These are phyloP conservation scores for Tragelaphus oryx DNA, from an alignment of 2,797 vertebrate genomes.

Conservation along the genomic window DNA sequence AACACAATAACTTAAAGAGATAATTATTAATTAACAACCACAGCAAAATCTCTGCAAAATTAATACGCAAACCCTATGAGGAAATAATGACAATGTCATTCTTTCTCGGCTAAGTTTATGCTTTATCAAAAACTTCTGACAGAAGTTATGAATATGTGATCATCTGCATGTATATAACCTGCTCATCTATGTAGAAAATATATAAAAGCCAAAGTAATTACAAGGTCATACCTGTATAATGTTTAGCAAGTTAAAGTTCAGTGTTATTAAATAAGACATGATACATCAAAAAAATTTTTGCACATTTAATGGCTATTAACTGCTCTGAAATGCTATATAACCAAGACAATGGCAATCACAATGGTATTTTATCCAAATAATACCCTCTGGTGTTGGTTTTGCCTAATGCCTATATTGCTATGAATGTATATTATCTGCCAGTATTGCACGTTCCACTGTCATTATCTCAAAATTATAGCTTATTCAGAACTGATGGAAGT, in stretches of 20 bases:
- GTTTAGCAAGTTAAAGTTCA: slow-evolving; percentile 38
- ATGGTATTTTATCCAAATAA: slow-evolving; percentile 79
- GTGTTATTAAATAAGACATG: slow-evolving; percentile 39
- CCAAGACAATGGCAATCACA: slow-evolving; percentile 79
- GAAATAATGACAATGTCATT: slow-evolving; percentile 25
- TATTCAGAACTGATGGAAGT: slow-evolving; percentile 82
- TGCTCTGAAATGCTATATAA: slow-evolving; percentile 64
- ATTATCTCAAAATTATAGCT: slow-evolving; percentile 87
- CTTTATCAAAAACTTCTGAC: not conserved
- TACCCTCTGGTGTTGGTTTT: slow-evolving; percentile 77
- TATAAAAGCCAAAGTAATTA: slow-evolving; percentile 30
- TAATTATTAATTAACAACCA: not conserved
- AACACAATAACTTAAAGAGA: not conserved
- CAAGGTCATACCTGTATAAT: slow-evolving; percentile 35
- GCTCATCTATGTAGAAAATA: not conserved
- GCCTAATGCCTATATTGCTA: slow-evolving; percentile 83
- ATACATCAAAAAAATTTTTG: slow-evolving; percentile 65
- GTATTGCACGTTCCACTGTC: slow-evolving; percentile 77
- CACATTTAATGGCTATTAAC: slow-evolving; percentile 77
- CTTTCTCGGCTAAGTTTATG: not conserved
- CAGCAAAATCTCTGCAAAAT: not conserved
- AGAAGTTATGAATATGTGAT: not conserved
- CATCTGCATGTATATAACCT: not conserved
- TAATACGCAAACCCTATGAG: not conserved
- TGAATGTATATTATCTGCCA: slow-evolving; percentile 82